These are phyloP conservation scores for Crossocerus cetratus DNA, from an alignment of 2,888 invertebrate genomes.

Conservation along the genomic window DNA sequence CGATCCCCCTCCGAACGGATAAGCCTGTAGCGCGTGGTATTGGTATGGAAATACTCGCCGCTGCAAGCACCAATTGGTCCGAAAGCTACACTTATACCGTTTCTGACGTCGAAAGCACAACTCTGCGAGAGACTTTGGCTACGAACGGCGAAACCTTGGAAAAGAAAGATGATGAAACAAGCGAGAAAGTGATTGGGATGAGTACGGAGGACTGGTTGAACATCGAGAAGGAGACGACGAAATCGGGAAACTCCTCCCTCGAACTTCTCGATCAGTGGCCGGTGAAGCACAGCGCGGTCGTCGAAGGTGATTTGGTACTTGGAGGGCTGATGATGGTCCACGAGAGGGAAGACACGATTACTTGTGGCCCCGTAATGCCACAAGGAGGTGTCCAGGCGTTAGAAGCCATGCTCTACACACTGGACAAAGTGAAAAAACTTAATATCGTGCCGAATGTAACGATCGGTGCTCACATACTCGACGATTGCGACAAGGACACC, in stretches of 20 bases:
- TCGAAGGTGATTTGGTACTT: slow-evolving; percentile 89
- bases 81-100: background rate
- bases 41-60: too few relatives aligned
- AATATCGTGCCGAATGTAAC: slow-evolving; percentile 84
- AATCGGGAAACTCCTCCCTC: slow-evolving; percentile 62
- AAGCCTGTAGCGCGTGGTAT: too few relatives aligned
- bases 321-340: slow-evolving; percentile 97
- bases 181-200: background rate
- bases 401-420: slow-evolving; percentile 92
- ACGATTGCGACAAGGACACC: slow-evolving; percentile 95
- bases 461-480: slow-evolving; percentile 90
- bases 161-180: background rate
- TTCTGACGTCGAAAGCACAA: background rate
- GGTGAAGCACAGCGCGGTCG: slow-evolving; percentile 87
- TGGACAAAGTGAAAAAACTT: slow-evolving; percentile 84
- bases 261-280: slow-evolving; percentile 81
- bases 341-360: slow-evolving; percentile 87
- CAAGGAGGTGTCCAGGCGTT: slow-evolving; percentile 91
- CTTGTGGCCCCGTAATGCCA: slow-evolving; percentile 93
- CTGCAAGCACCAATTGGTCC: too few relatives aligned
- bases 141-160: background rate
- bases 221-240: slow-evolving; percentile 16
- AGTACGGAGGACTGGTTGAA: slow-evolving; percentile 2
- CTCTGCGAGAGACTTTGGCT: background rate
- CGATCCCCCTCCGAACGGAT: too few relatives aligned